These are phyloP conservation scores for Drosophila flavopinicola DNA, from an alignment of 2,888 invertebrate genomes.

Conservation along the genomic window DNA sequence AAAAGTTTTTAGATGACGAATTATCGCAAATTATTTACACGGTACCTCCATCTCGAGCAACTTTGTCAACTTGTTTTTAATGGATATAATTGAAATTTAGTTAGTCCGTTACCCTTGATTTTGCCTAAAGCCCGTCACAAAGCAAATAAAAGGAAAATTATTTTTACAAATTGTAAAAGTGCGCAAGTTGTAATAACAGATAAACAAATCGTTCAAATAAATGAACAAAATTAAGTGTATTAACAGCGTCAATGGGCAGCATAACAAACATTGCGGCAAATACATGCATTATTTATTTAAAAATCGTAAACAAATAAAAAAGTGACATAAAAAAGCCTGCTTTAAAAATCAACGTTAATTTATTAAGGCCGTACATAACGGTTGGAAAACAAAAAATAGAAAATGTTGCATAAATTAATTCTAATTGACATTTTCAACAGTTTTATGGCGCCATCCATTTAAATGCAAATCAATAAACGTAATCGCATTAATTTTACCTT, in stretches of 20 bases:
- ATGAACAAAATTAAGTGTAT: conserved; percentile 44
- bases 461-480: conserved; percentile 60
- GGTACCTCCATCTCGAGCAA: no score
- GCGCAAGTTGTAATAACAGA: conserved; percentile 18
- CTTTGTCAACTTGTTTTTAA: no score
- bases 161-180: conserved; percentile 7
- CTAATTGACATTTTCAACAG: conserved; percentile 65
- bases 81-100: no score
- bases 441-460: conserved; percentile 46
- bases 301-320: not conserved
- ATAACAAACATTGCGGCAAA: conserved; percentile 15
- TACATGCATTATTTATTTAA: conserved; percentile 16
- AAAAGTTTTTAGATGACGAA: no score
- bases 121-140: not conserved
- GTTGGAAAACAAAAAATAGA: not conserved
- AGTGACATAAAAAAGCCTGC: conserved; percentile 10
- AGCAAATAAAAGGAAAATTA: conserved; percentile 11
- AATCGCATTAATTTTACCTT: conserved; percentile 62
- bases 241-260: conserved; percentile 10
- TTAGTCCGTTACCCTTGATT: no score
- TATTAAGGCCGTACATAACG: conserved; percentile 30
- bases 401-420: conserved; percentile 53
- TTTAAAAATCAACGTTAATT: conserved; percentile 41
- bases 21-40: no score
- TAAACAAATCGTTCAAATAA: conserved; percentile 26